Base-by-base conservation (phyloP, 2,113 vertebrate species). In the Nipponia nippon region DNA sequence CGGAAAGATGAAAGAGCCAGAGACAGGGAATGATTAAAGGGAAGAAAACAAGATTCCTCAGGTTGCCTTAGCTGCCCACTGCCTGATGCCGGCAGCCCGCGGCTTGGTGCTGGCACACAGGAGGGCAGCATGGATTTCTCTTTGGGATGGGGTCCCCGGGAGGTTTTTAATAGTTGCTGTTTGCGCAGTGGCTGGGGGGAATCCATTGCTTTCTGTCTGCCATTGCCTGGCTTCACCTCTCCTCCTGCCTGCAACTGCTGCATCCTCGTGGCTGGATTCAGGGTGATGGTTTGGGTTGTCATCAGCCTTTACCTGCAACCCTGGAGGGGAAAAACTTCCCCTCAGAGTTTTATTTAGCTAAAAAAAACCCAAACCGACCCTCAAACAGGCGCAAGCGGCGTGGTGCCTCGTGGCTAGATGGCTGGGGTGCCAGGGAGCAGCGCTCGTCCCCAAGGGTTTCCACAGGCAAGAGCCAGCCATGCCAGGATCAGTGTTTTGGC, bases 141-240 rank as follows among this genome's bases (percentile, higher is more conserved):
- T 87, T 84, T 52, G n/a, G 91, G 94, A 89, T 62, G 32, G 56
- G 59, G 53, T 96, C 96, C 94, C 97, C n/a, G 19, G 84, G 96
- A 90, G 96, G 94, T 66, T 96, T 95, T 93, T 94, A 93, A 89
- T 89, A 77, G 89, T 78, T 91, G 71, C 96, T 96, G 84, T 93
- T 95, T 85, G 85, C 93, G 89, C 79, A 32, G 19, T 47, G 18
- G 78, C 20, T 91, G 83, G 78, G 87, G 76, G 79, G 70, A 70
- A 95, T 96, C 93, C 88, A 38, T 63, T 7, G 13, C 83, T 71
- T 92, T 82, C 78, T 71, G 47, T 81, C 93, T n/a, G 15, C 71
- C 84, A 16, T 93, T 59, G 53, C 92, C 87, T 97, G 95, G 89
- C 91, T 62, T 96, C 70, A 50, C 87, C 88, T 95, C 80, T 84